A percentile compares a stretch with the other conserved stretches of the same genome.
Evolutionary conservation across 1,140 invertebrate genomes (phyloP).

Genomic region (Lordiphosa mommai): DNA sequence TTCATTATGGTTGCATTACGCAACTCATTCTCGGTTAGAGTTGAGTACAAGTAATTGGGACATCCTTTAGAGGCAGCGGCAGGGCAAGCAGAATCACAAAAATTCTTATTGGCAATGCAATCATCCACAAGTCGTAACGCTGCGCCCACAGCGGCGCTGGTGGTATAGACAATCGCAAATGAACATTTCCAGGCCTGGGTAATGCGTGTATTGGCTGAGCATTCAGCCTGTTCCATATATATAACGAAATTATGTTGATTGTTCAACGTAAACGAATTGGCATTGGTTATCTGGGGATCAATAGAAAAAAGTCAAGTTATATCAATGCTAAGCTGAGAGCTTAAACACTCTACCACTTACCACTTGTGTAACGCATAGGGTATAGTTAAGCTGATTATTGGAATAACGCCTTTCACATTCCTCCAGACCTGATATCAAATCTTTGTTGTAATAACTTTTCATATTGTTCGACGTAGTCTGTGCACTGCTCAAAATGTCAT

Average conservation of each 20-base stretch:
- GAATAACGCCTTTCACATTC: constrained; percentile 18
- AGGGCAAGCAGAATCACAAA: constrained; percentile 20
- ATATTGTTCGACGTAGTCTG: constrained; percentile 19
- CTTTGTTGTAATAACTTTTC: constrained; percentile 25
- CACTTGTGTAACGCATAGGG: constrained; percentile 26
- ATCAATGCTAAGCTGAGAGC: too few relatives aligned
- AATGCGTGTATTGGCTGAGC: constrained; percentile 16
- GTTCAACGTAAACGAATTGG: constrained; percentile 19
- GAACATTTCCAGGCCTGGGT: constrained; percentile 36
- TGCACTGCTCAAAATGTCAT: neutral
- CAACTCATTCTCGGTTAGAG: neutral
- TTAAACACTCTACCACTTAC: constrained; percentile 30
- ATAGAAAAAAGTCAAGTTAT: too few relatives aligned
- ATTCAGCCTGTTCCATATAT: constrained; percentile 21
- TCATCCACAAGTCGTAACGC: constrained; percentile 15
- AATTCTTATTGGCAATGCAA: constrained; percentile 23
- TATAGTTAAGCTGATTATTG: constrained; percentile 31
- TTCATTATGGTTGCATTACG: constrained; percentile 7
- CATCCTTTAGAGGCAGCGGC: neutral
- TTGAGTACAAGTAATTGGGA: neutral
- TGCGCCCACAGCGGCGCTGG: neutral
- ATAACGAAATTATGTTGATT: constrained; percentile 30
- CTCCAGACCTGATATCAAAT: constrained; percentile 9
- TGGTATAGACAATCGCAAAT: constrained; percentile 21
- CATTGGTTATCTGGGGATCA: constrained; percentile 12